A percentile compares a stretch with the other conserved stretches of the same genome.
phyloP scores from a whole-genome alignment of 1,140 invertebrate species.

The Cyclargus thomasi region DNA sequence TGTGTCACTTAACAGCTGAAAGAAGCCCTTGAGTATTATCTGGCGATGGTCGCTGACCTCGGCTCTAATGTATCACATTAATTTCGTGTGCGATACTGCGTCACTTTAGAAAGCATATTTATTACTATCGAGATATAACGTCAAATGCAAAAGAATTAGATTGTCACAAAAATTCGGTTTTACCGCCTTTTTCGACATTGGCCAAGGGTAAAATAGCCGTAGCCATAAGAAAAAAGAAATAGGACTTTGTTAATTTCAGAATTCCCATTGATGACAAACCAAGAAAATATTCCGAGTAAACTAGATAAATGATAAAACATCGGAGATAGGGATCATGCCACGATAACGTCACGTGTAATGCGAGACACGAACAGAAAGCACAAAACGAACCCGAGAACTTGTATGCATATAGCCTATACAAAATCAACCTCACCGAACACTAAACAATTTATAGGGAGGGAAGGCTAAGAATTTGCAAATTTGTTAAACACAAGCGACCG shows the following conservation, averaged over 20 bases:
- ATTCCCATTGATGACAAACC: not conserved
- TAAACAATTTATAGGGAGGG: conserved; percentile 12
- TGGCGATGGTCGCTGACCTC: conserved; percentile 21
- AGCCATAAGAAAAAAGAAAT: no score
- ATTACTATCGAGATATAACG: not conserved
- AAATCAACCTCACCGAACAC: not conserved
- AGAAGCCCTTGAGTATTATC: conserved; percentile 23
- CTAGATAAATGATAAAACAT: not conserved
- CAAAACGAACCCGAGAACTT: not conserved
- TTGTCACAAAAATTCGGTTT: no score
- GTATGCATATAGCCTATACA: not conserved
- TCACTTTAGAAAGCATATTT: not conserved
- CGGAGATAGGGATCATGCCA: not conserved
- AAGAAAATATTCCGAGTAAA: not conserved
- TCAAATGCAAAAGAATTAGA: not conserved
- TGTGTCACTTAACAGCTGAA: conserved; percentile 25
- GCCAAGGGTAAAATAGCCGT: no score
- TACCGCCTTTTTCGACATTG: no score
- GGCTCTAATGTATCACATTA: conserved; percentile 19
- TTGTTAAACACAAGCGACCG: conserved; percentile 14
- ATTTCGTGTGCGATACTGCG: not conserved
- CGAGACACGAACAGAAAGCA: not conserved
- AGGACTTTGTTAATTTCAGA: no score
- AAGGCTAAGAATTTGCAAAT: conserved; percentile 11
- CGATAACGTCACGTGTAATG: not conserved